Evolutionary conservation across 2,113 vertebrate genomes (phyloP), one percentile per base, ranked within the genome.

Genomic region (Anthoscopus minutus): DNA sequence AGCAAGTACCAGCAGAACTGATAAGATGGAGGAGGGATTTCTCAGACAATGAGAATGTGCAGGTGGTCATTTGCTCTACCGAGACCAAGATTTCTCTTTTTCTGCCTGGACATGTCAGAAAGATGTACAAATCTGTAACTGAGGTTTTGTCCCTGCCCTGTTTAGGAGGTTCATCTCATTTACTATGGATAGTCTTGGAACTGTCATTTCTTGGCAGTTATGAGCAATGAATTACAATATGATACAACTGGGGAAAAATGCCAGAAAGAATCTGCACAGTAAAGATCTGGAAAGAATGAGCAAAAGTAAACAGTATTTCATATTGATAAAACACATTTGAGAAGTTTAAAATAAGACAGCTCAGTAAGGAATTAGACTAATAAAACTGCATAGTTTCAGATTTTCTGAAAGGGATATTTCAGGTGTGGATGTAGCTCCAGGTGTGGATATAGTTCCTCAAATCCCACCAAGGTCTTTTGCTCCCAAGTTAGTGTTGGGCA

Each of bases 281-380:
- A 67, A 81, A 91, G 69, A 67, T 35, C 77, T 74, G 72, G 31
- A 81, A 16, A 88, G 72, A 90, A 83, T 18, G 22, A 88, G 72
- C 51, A 81, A 71, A 88, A 92, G 31, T 78, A 89, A 94, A 81
- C 83, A 94, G 38, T 25, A 45, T 86, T 81, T 93, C 79, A 79
- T 44, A 67, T 11, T 81, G 83, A 86, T 84, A 86, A 84, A 94
- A 83, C 11, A 69, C 79, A 88, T 33, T 62, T 38, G 60, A 51
- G 91, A 88, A 42, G 24, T 73, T 93, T 74, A 60, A 93, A 94
- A 81, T 62, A 81, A 0, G 4, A 48, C 8, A 51, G 5, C 37
- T 47, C 23, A 37, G 24, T 54, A 42, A 71, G 72, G 66, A 90
- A 70, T 37, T 1, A 74, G 35, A 86, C 35, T 51, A 81, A 51